A percentile compares a stretch with the other conserved stretches of the same genome.
These are phyloP conservation scores for Andrena dorsata DNA, from an alignment of 2,888 invertebrate genomes.

Conservation along the genomic window DNA sequence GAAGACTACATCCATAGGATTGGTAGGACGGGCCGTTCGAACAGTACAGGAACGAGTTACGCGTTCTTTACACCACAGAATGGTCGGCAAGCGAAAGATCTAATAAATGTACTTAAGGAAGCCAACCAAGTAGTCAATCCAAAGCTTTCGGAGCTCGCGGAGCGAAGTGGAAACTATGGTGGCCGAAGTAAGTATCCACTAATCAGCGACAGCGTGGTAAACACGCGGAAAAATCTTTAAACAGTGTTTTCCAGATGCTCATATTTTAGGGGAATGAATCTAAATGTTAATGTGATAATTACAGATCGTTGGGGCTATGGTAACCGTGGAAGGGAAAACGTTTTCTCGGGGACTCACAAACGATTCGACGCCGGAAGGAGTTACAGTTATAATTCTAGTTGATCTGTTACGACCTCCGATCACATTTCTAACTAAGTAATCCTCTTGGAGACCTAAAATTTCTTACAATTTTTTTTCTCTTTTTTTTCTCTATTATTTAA, in stretches of 20 bases:
- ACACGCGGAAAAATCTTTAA: not conserved
- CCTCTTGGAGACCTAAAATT: conserved; percentile 61
- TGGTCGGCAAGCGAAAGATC: conserved; percentile 94
- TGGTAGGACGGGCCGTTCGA: conserved; percentile 95
- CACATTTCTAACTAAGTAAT: conserved; percentile 60
- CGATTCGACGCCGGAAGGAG: conserved; percentile 77
- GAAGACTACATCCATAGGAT: conserved; percentile 98
- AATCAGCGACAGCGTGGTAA: not conserved
- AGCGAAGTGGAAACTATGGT: conserved; percentile 87
- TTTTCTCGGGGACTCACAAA: conserved; percentile 76
- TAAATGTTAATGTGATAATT: conserved; percentile 46
- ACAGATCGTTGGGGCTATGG: conserved; percentile 80
- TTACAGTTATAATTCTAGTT: conserved; percentile 70
- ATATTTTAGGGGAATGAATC: not conserved
- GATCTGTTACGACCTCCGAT: conserved; percentile 37
- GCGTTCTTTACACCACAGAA: conserved; percentile 97
- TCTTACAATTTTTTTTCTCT: conserved; percentile 59
- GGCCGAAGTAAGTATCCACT: conserved; percentile 84
- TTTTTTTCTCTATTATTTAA: conserved; percentile 7
- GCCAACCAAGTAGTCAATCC: conserved; percentile 94
- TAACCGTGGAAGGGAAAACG: conserved; percentile 78
- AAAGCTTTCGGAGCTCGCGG: conserved; percentile 92
- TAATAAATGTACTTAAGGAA: conserved; percentile 95
- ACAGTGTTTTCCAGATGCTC: not conserved
- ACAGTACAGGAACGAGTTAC: conserved; percentile 95